Percentiles rank a stretch among this genome's conserved stretches.
These are phyloP conservation scores for Mobula birostris DNA, from an alignment of 2,113 vertebrate species.

Conservation along the genomic window DNA sequence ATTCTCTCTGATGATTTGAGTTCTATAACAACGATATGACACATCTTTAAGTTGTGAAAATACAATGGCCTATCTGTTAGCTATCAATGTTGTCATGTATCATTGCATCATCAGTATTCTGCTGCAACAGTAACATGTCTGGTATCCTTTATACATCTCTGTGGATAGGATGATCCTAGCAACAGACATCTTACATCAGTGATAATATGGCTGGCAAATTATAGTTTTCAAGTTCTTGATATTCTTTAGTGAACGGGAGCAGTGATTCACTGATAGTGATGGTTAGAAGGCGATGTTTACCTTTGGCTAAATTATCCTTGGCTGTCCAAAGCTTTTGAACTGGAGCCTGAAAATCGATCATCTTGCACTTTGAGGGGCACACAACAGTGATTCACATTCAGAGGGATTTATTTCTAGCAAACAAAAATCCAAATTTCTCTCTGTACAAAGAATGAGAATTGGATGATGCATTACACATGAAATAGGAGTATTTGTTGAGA, in stretches of 20 bases:
- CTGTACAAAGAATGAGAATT: not conserved
- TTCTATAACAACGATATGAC: not conserved
- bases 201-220: not conserved
- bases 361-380: not conserved
- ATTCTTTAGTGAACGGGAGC: not conserved
- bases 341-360: not conserved
- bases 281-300: not conserved
- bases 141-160: not conserved
- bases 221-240: not conserved
- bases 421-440: not conserved
- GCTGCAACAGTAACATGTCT: too few relatives aligned
- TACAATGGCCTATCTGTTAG: not conserved
- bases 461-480: not conserved
- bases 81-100: not conserved
- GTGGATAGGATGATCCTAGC: not conserved
- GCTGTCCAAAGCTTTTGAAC: not conserved
- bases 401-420: not conserved
- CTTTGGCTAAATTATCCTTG: not conserved
- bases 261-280: not conserved
- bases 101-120: too few relatives aligned
- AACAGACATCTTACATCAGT: not conserved
- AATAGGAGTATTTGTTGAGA: not conserved
- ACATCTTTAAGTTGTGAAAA: not conserved
- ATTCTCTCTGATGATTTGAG: slow-evolving; percentile 10
- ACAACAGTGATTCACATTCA: not conserved